Base-by-base conservation (phyloP, 1,140 invertebrate species). In the Piezodorus guildinii region DNA sequence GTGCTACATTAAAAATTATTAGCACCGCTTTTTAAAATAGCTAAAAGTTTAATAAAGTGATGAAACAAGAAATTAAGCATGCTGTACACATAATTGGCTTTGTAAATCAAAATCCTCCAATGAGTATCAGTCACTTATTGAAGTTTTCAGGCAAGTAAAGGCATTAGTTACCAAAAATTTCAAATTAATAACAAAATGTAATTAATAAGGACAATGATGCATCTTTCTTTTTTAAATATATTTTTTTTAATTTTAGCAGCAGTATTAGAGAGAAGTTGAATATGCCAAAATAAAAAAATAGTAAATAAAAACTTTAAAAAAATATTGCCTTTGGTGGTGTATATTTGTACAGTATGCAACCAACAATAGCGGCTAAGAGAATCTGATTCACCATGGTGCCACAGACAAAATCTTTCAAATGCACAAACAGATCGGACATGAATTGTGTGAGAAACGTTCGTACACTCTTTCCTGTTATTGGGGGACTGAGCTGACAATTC, bases 381-480 rank as follows among this genome's bases (percentile, higher is more conserved):
- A 60, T 62, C 43, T 66, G 34, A 58, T 58, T 62, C 49, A 62
- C 61, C 59, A 64, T 64, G 62, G 65, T 66, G 65, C 65, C 65
- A 66, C 65, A 66, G 65, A 64, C 62, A 65, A 62, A 62, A 56
- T 43, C 17, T 44, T 60, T 58, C 39, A 66, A 66, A 66, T 66
- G 65, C 65, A 66, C 65, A 66, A 66, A 66, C 52, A 63, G 23
- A 64, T 63, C 62, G 65, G 59, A 66, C 65, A 65, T 62, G 46
- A 66, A 58, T n/a, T n/a, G 43, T 66, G 61, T 45, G 65, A 34
- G 46, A 62, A 66, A 66, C 65, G 61, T 58, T 62, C 65, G 65
- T 62, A 62, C 61, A 56, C 27, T 61, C 54, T 65, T 65, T 65
- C 49, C 49, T 46, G 64, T 27, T 62, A 21, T 54, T 45, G 27